Base-by-base conservation (phyloP, 1,140 invertebrate genomes). In the Epicauta chinensis region DNA sequence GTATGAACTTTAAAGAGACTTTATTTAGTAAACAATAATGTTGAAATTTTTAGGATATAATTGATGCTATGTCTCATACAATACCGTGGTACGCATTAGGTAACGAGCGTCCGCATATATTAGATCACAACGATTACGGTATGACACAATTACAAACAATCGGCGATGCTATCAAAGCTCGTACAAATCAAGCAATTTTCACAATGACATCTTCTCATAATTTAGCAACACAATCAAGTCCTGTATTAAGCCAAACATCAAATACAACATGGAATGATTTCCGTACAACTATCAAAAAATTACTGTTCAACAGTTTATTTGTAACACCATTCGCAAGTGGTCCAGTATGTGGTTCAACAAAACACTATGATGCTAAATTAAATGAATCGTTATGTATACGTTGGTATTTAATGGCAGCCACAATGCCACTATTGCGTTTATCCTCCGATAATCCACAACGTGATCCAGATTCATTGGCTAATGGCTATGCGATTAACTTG, bases 351-450 rank as follows among this genome's bases (percentile, higher is more conserved):
- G 56, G 67, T 11, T 66, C 60, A 23, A 65, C 55, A 5, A 46
- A 39, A 43, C 49, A 14, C 40, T 72, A 53, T 39, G 48, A 57
- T 53, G 52, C 42, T 23, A 44, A 13, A 29, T 46, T 51, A 10
- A 65, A 61, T 30, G 63, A 64, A 54, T 58, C 45, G 6, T 57
- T 64, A 11, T 72, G 70, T 41, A 40, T 70, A 2, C 53, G 66
- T 40, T 71, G 69, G 69, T 72, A 72, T 44, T 43, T 67, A 4
- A 53, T 64, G 15, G 65, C 69, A 5, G 58, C 62, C 0, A 63
- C 61, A 2, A 54, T 71, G 45, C 70, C 70, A 9, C 54, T 67
- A 35, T 67, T 72, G 23, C 53, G 62, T 17, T 58, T 71, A 9
- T 56, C 61, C 6, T 69, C 62, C 5, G 53, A 45, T 7, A 4